A percentile compares a stretch with the other conserved stretches of the same genome.
phyloP scores from a whole-genome alignment of 2,888 invertebrate species.

The Trilocha varians region DNA sequence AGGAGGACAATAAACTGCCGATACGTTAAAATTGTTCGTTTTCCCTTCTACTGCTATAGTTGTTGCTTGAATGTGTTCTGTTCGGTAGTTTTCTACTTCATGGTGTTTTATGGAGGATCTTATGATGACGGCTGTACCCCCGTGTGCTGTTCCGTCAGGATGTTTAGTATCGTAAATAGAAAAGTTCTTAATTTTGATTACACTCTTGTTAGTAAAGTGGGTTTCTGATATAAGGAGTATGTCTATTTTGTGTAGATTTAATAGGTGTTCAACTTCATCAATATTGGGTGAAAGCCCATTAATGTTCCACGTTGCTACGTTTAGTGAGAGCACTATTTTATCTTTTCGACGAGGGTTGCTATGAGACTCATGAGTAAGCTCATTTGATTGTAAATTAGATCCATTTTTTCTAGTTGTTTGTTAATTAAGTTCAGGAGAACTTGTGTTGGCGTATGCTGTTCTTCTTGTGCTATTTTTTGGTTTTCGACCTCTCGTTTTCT shows the following conservation, averaged over 20 bases:
- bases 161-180: slow-evolving; percentile 14
- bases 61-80: slow-evolving; percentile 11
- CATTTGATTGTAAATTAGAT: background rate
- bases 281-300: slow-evolving; percentile 15
- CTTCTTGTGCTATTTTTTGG: background rate
- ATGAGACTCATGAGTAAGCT: background rate
- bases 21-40: slow-evolving; percentile 6
- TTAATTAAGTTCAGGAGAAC: background rate
- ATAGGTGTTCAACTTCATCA: slow-evolving; percentile 9
- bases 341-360: background rate
- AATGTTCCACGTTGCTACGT: slow-evolving; percentile 16
- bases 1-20: slow-evolving; percentile 13
- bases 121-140: slow-evolving; percentile 14
- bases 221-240: slow-evolving; percentile 16
- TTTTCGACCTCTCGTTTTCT: background rate
- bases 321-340: slow-evolving; percentile 3
- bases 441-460: background rate
- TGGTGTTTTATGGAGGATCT: slow-evolving; percentile 13
- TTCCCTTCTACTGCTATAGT: slow-evolving; percentile 7
- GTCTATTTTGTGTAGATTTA: slow-evolving; percentile 12
- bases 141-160: slow-evolving; percentile 19
- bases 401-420: background rate
- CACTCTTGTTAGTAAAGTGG: slow-evolving; percentile 12
- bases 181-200: slow-evolving; percentile 10
- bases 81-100: slow-evolving; percentile 2